These are phyloP conservation scores for Tromatobia lineatoria DNA, from an alignment of 2,888 invertebrate species.

Conservation along the genomic window DNA sequence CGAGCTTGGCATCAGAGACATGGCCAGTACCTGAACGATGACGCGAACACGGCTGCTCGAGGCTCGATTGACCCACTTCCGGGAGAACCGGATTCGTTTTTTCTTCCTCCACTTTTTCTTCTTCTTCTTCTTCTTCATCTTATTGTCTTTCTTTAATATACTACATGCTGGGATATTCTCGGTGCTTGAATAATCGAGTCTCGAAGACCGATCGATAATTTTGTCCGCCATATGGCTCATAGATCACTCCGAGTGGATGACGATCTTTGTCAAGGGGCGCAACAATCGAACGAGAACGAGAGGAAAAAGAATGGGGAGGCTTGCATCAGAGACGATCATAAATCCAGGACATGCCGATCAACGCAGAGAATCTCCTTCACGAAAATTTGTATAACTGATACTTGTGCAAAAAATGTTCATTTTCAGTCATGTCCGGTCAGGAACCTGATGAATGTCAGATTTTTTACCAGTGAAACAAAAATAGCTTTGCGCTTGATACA, in stretches of 20 bases:
- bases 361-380: neutral
- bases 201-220: conserved; percentile 42
- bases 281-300: conserved; percentile 8
- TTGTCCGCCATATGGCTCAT: conserved; percentile 11
- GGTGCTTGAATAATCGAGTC: conserved; percentile 25
- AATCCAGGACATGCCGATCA: conserved; percentile 58
- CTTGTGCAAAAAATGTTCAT: no score
- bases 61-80: conserved; percentile 68
- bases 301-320: neutral
- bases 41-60: conserved; percentile 62
- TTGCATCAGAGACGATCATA: conserved; percentile 11
- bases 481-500: no score
- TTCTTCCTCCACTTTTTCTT: conserved; percentile 23
- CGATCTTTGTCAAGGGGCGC: conserved; percentile 30
- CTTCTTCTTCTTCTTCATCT: conserved; percentile 25
- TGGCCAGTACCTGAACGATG: conserved; percentile 45
- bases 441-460: no score
- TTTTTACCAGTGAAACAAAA: no score
- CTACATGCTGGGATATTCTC: conserved; percentile 5
- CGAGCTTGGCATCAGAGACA: conserved; percentile 18
- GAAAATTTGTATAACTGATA: no score
- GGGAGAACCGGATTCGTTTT: conserved; percentile 63
- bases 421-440: no score
- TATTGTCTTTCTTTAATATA: conserved; percentile 7
- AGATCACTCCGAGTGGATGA: conserved; percentile 35